Evolutionary conservation across 2,113 vertebrate species (phyloP), one percentile per base, ranked within the genome.

Genomic region (Himantopus leucocephalus): DNA sequence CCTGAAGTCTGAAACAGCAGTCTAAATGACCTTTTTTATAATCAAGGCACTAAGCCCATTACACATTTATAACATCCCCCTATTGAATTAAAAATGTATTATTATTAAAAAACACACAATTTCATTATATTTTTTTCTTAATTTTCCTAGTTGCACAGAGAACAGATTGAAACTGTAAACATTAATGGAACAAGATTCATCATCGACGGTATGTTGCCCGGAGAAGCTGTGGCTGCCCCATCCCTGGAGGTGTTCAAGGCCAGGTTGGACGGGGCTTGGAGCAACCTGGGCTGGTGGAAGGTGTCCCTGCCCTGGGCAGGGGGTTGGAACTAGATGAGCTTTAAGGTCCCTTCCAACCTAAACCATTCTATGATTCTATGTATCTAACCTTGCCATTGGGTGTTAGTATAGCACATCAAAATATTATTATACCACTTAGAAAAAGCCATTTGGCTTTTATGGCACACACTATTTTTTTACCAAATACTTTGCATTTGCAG

Each of bases 81-180:
- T 79, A 37, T 20, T 85, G 43, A 85, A 82, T 8, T 64, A 13
- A n/a, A 48, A 50, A 60, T 19, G 7, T 52, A 35, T 75, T 74
- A 52, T 53, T 73, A 67, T 64, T 80, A 0, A 41, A 59, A 85
- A 72, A 60, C 23, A 19, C 32, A 75, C 11, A 6, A 29, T 81
- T 52, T 16, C 29, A 94, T 92, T 96, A 74, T 48, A 48, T 77
- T 96, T 90, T 96, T 66, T 43, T 12, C 29, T 95, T 93, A 96
- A 70, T 75, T 97, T 91, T 97, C 92, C 85, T 97, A 99, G 99
- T 75, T 99, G 93, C 98, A 98, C 50, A 99, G 98, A 97, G 98
- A 99, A 91, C 97, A 98, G 87, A 99, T 99, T 92, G 99, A 99
- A 96, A 99, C 98, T 5, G 88, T 99, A 93, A 99, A 99, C 64